Base-by-base conservation (phyloP, 2,888 invertebrate species). In the Lamellibrachia columna region DNA sequence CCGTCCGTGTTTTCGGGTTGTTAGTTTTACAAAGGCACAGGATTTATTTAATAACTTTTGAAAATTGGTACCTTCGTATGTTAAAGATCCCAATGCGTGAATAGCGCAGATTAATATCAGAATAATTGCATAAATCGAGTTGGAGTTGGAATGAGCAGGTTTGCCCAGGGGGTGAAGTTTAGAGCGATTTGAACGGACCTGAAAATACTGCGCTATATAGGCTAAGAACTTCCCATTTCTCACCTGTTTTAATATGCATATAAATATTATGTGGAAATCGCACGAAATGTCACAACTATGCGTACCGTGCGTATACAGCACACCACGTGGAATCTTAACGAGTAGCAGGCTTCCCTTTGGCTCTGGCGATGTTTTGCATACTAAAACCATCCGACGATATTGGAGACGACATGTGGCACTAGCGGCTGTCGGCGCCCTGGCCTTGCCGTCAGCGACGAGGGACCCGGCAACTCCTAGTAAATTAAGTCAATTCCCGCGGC, bases 351-450 rank as follows among this genome's bases (percentile, higher is more conserved):
- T 75, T 75, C n/a, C 75, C 15, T 75, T 75, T 15, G n/a, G 22
- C 22, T 6, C 22, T n/a, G 22, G 22, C 75, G 75, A 75, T 75
- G 75, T 75, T 75, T 75, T 75, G 75, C 75, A 75, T 75, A 75
- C 75, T 75, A 75, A 75, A 75, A 75, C 75, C 3, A 15, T 75
- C 75, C 22, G 11, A n/a, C 75, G 75, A 22, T 75, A 75, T 75
- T 75, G 75, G 75, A 75, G 75, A 22, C 75, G 75, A 75, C 75
- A 15, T 75, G 75, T 75, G n/a, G 15, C 15, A 75, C 75, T 22
- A 75, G 75, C 75, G 75, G 75, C 75, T 75, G 75, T 75, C 75
- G n/a, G 15, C 75, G n/a, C 75, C 75, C 15, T 75, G 75, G 75
- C 75, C 75, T 75, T 75, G 75, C 75, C 75, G 75, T n/a, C 3